Evolutionary conservation across 2,888 invertebrate species (phyloP).

Genomic region (Cyclophora albipunctata): DNA sequence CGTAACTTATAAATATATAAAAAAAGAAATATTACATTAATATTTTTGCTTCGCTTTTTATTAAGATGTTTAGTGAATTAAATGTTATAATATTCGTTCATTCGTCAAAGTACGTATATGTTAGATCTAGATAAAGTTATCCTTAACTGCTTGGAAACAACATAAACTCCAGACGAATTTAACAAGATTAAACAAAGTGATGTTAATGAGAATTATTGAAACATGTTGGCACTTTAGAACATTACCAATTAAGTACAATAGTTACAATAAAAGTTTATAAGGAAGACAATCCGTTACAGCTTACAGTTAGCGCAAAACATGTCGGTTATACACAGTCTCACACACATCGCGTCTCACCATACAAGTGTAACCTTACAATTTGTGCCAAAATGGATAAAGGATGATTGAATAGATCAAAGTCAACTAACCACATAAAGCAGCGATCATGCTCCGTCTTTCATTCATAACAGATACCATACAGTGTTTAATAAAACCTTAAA

Average conservation of each 20-base stretch:
- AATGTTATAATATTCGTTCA: no score
- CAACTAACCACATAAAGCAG: slow-evolving; percentile 34
- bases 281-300: slow-evolving; percentile 62
- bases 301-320: slow-evolving; percentile 39
- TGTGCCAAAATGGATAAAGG: slow-evolving; percentile 15
- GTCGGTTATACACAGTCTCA: slow-evolving; percentile 21
- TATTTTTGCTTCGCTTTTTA: no score
- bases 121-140: no score
- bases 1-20: background rate
- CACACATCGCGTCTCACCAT: slow-evolving; percentile 4
- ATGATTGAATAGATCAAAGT: slow-evolving; percentile 14
- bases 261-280: slow-evolving; percentile 42
- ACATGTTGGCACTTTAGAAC: background rate
- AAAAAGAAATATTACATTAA: no score
- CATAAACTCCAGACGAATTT: no score
- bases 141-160: no score
- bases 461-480: slow-evolving; percentile 12
- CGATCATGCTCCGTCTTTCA: slow-evolving; percentile 19
- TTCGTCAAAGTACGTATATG: no score
- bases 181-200: no score
- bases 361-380: slow-evolving; percentile 10
- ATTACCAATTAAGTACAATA: slow-evolving; percentile 4
- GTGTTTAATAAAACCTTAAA: slow-evolving; percentile 12
- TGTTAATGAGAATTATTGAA: no score
- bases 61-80: no score